A percentile compares a stretch with the other conserved stretches of the same genome.
Conservation (phyloP, 2,113 vertebrate species). For the Petaurus breviceps region DNA sequence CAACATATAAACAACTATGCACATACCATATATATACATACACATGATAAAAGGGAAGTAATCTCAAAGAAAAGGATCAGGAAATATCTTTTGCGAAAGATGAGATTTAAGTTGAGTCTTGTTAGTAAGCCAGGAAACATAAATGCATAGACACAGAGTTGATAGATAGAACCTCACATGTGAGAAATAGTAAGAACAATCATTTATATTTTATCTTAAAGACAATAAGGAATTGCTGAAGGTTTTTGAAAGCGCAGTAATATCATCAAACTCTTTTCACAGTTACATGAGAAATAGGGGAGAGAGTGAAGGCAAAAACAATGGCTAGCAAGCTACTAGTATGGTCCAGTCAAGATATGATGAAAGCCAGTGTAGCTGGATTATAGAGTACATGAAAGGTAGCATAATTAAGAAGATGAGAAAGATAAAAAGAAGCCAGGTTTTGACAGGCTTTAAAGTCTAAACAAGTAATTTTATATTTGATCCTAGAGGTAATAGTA, state of each 20-base stretch:
- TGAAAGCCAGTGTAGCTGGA: neutral
- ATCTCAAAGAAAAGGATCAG: neutral
- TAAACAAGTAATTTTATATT: neutral
- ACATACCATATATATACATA: no score
- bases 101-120: neutral
- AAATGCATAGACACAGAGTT: neutral
- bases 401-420: neutral
- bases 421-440: neutral
- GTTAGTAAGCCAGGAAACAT: neutral
- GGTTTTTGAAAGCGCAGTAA: neutral
- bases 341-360: neutral
- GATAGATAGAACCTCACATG: neutral
- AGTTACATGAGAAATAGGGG: neutral
- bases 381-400: neutral
- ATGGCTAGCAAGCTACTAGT: neutral
- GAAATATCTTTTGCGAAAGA: neutral
- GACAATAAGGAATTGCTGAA: neutral
- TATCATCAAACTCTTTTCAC: neutral
- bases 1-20: neutral
- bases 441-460: neutral
- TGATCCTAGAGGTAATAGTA: neutral
- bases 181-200: neutral
- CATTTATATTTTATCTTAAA: neutral
- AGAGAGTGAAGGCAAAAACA: neutral
- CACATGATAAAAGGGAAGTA: neutral